Evolutionary conservation across 2,113 vertebrate species (phyloP).

Genomic region (Phocoena sinus): DNA sequence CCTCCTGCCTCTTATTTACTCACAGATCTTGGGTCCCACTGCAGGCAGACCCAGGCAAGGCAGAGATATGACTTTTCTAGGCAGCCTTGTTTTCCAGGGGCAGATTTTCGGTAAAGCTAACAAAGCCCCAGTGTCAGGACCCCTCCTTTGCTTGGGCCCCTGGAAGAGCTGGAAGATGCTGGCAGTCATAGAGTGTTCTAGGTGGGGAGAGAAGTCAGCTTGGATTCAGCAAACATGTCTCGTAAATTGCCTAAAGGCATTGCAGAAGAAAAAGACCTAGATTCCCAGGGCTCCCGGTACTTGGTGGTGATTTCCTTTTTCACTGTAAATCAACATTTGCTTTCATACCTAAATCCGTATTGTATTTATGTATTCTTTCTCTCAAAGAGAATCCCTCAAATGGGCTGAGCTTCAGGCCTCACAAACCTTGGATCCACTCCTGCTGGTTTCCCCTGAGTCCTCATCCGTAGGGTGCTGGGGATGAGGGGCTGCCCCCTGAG

Average conservation of each 20-base stretch:
- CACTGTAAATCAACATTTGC: neutral
- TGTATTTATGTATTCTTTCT: neutral
- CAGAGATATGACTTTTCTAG: neutral
- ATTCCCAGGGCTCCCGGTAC: neutral
- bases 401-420: neutral
- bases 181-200: neutral
- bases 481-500: fast-evolving
- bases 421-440: neutral
- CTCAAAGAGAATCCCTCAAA: neutral
- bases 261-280: neutral
- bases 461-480: too few relatives aligned
- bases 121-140: neutral
- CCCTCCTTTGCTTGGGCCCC: neutral
- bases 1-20: neutral
- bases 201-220: neutral
- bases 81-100: neutral
- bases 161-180: neutral
- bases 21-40: neutral
- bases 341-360: neutral
- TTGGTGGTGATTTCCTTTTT: neutral
- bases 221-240: neutral
- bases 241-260: neutral
- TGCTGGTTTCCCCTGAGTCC: neutral
- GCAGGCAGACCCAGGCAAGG: neutral
- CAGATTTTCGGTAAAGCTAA: neutral